phyloP scores from a whole-genome alignment of 2,888 invertebrate genomes.

The Gastracanthus pulcherrimus region DNA sequence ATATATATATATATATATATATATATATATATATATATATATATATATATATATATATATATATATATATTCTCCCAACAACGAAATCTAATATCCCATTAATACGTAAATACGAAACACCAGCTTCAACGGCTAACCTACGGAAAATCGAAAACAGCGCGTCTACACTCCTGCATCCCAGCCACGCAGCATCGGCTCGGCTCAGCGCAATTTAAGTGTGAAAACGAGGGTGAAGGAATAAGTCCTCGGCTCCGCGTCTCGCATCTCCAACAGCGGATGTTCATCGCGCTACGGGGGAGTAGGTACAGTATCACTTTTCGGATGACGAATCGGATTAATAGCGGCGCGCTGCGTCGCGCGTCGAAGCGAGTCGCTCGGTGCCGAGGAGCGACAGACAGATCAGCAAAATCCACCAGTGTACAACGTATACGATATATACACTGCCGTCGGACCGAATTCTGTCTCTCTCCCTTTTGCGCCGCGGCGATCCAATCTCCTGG shows the following conservation, averaged over 20 bases:
- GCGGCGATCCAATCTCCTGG: slow-evolving; percentile 75
- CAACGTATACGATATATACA: background rate
- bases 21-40: no score
- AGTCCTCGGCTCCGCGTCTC: background rate
- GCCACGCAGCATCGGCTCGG: background rate
- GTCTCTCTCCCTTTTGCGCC: background rate
- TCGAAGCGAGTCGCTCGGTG: no score
- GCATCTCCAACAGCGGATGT: no score
- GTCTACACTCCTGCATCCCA: background rate
- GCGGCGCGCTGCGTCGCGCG: slow-evolving; percentile 24
- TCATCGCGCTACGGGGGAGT: slow-evolving; percentile 18
- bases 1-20: no score
- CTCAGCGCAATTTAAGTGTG: slow-evolving; percentile 41
- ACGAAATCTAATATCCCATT: no score
- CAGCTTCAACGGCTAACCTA: no score
- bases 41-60: no score
- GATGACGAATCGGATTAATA: slow-evolving; percentile 65
- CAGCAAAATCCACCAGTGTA: background rate
- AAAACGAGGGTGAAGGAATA: slow-evolving; percentile 42
- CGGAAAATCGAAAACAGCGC: slow-evolving; percentile 19
- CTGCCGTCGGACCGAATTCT: background rate
- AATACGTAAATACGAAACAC: no score
- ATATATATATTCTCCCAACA: no score
- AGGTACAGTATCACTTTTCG: slow-evolving; percentile 59
- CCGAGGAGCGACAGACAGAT: no score